These are phyloP conservation scores for Mobula hypostoma DNA, from an alignment of 2,113 vertebrate genomes.

Conservation along the genomic window DNA sequence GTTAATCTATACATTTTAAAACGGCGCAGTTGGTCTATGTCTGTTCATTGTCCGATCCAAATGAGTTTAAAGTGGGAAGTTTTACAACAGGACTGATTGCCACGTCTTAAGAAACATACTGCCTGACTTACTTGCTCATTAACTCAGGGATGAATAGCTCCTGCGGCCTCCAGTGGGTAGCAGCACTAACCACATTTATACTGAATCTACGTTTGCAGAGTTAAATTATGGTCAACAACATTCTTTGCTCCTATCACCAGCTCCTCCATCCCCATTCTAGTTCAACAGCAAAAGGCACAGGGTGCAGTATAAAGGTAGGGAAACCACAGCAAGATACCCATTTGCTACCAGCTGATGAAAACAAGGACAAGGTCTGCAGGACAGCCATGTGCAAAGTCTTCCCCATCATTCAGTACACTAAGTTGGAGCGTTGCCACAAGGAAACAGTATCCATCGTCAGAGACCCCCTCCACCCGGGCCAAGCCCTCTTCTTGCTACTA, in stretches of 20 bases:
- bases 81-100: background rate
- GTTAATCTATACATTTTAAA: background rate
- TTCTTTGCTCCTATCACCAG: background rate
- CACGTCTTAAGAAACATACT: background rate
- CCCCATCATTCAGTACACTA: no score
- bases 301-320: background rate
- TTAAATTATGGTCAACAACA: background rate
- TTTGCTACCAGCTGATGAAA: background rate
- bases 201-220: background rate
- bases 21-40: background rate
- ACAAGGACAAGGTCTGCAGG: background rate
- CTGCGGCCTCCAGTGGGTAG: background rate
- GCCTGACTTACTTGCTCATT: conserved; percentile 16
- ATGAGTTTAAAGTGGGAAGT: conserved; percentile 9
- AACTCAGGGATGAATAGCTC: conserved; percentile 1
- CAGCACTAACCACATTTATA: background rate
- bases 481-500: no score
- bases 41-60: background rate
- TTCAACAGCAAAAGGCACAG: background rate
- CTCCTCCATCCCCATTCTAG: background rate
- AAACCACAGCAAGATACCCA: background rate
- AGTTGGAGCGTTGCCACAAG: no score
- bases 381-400: background rate
- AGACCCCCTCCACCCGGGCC: no score
- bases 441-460: no score